Evolutionary conservation across 2,113 vertebrate genomes (phyloP).

Genomic region (Saiga tatarica): DNA sequence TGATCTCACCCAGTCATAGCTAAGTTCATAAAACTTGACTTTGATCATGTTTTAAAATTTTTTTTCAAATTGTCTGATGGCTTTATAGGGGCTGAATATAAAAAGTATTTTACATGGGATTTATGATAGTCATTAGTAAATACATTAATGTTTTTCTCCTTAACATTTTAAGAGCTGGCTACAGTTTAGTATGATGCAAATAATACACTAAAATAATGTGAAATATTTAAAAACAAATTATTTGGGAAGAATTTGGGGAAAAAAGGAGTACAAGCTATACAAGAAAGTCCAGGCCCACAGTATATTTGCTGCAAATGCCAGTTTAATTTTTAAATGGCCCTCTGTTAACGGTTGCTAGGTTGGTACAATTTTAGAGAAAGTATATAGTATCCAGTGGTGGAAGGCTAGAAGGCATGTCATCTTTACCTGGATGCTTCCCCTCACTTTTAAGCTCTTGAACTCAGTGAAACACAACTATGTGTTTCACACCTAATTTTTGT

Average conservation of each 20-base stretch:
- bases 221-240: background rate
- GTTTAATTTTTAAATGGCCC: background rate
- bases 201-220: background rate
- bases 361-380: background rate
- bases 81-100: background rate
- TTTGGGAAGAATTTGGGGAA: background rate
- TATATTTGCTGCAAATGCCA: background rate
- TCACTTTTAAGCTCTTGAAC: background rate
- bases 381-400: background rate
- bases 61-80: background rate
- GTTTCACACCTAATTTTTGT: background rate
- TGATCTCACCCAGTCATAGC: background rate
- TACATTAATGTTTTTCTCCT: background rate
- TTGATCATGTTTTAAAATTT: background rate
- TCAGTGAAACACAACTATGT: background rate
- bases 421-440: background rate
- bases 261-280: background rate
- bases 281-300: background rate
- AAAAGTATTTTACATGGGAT: background rate
- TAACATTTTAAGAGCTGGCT: background rate
- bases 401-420: background rate
- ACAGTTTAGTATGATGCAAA: background rate
- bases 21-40: background rate
- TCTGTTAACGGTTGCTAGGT: background rate
- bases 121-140: constrained; percentile 17